phyloP scores from a whole-genome alignment of 2,888 invertebrate genomes.

The Parapristionchus giblindavisi region DNA sequence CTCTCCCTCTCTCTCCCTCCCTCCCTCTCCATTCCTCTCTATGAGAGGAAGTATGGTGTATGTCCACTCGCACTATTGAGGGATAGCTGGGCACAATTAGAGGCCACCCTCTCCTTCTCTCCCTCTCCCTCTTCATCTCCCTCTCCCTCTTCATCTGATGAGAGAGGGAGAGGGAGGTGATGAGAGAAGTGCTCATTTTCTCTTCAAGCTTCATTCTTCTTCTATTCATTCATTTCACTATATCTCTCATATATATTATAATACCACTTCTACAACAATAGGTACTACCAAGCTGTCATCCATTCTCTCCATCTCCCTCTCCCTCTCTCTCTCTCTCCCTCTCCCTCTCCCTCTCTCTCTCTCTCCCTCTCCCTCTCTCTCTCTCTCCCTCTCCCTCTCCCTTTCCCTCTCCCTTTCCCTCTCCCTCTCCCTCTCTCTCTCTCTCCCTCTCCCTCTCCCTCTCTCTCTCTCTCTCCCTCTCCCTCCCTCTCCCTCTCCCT shows the following conservation, averaged over 20 bases:
- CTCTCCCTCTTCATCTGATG: not conserved
- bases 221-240: no score
- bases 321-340: not conserved
- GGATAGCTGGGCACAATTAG: no score
- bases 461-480: not conserved
- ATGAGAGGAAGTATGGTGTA: no score
- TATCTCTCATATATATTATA: no score
- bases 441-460: not conserved
- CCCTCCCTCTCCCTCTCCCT: not conserved
- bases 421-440: not conserved
- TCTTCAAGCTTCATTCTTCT: no score
- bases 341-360: not conserved
- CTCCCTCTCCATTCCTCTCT: no score
- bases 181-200: no score
- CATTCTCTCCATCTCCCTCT: slow-evolving; percentile 4
- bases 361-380: slow-evolving; percentile 6
- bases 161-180: not conserved
- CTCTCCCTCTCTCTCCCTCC: no score
- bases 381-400: not conserved
- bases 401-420: not conserved
- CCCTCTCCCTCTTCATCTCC: not conserved
- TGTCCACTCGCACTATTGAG: no score
- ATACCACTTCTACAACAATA: no score
- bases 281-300: no score
- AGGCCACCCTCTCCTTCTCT: no score